A percentile compares a stretch with the other conserved stretches of the same genome.
phyloP scores from a whole-genome alignment of 2,113 vertebrate species.

The Phalacrocorax aristotelis region DNA sequence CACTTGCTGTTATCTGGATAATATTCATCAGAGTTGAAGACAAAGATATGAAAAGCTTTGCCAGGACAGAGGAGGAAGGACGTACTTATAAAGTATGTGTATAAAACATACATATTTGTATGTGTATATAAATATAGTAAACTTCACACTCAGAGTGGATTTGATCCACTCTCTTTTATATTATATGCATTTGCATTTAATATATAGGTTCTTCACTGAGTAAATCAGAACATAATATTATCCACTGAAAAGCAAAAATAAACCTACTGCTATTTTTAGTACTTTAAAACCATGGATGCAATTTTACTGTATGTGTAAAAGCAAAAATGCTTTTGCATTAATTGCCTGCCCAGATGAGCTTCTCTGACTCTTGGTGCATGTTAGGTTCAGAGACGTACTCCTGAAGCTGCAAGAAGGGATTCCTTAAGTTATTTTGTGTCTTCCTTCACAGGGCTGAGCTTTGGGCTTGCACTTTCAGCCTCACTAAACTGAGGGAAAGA shows the following conservation, averaged over 20 bases:
- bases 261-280: background rate
- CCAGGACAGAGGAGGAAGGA: background rate
- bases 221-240: background rate
- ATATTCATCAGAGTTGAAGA: background rate
- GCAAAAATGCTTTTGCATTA: background rate
- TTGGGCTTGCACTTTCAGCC: background rate
- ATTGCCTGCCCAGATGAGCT: background rate
- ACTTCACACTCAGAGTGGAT: background rate
- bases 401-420: background rate
- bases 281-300: background rate
- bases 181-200: background rate
- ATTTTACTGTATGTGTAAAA: background rate
- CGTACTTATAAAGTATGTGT: background rate
- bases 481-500: background rate
- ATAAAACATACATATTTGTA: background rate
- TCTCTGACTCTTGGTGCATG: background rate
- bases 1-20: background rate
- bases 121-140: background rate
- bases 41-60: background rate
- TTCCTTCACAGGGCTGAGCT: background rate
- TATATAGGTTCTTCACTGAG: background rate
- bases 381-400: background rate
- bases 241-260: background rate
- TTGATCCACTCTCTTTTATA: background rate
- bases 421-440: background rate